These are phyloP conservation scores for Musca vetustissima DNA, from an alignment of 1,140 invertebrate species.

Conservation along the genomic window DNA sequence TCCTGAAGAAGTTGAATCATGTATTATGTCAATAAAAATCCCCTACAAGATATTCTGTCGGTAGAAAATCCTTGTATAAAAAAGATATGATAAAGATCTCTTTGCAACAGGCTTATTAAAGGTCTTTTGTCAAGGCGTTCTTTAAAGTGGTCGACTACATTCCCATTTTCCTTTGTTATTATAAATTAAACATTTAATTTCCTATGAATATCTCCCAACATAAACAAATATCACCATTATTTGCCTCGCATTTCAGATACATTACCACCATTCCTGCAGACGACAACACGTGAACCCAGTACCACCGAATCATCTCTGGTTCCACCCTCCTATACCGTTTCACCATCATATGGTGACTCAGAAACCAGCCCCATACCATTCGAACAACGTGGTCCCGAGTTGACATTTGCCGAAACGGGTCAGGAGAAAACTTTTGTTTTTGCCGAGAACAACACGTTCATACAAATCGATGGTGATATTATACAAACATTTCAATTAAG, in stretches of 20 bases:
- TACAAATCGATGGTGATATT: constrained; percentile 81
- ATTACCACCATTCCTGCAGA: constrained; percentile 57
- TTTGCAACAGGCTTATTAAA: no score
- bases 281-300: constrained; percentile 58
- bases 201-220: no score
- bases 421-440: constrained; percentile 81
- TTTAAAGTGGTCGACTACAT: no score
- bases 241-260: constrained; percentile 38
- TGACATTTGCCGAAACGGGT: constrained; percentile 81
- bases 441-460: constrained; percentile 82
- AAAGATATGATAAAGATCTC: no score
- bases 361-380: constrained; percentile 64
- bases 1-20: no score
- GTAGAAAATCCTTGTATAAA: no score
- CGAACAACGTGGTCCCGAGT: constrained; percentile 70
- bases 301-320: constrained; percentile 56
- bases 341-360: constrained; percentile 29
- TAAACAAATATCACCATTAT: no score
- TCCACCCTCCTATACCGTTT: constrained; percentile 49
- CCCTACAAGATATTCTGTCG: no score
- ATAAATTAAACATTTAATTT: no score
- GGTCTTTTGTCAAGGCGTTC: no score
- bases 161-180: no score
- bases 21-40: no score
- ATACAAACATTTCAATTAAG: constrained; percentile 84